Conservation (phyloP, 2,797 vertebrate species). For the Gouania willdenowi region DNA sequence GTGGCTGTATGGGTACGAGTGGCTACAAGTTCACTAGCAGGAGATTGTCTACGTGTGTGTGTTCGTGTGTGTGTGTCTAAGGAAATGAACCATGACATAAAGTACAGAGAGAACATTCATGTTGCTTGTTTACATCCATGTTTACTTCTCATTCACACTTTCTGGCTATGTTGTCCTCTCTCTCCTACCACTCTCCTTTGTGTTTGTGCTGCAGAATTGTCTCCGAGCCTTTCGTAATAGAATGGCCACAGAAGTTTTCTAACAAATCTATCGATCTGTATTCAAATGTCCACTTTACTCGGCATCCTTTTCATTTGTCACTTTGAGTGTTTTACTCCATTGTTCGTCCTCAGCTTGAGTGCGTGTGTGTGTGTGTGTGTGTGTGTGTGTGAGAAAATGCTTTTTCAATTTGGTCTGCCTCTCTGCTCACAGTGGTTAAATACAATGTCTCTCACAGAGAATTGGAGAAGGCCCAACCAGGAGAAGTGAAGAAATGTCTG, state of each 20-base stretch:
- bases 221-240: conserved; percentile 13
- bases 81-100: too few relatives aligned
- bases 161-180: not conserved
- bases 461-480: not conserved
- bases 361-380: too few relatives aligned
- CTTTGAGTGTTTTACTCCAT: conserved; percentile 5
- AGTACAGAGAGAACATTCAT: too few relatives aligned
- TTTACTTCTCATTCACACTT: not conserved
- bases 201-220: conserved; percentile 38
- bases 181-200: conserved; percentile 39
- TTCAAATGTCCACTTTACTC: not conserved
- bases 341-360: too few relatives aligned
- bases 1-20: too few relatives aligned
- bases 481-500: conserved; percentile 39
- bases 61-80: too few relatives aligned
- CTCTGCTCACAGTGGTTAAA: conserved; percentile 50
- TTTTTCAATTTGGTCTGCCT: conserved; percentile 34
- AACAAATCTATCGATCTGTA: conserved; percentile 10
- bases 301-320: conserved; percentile 16
- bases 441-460: conserved; percentile 14
- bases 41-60: too few relatives aligned
- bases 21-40: too few relatives aligned
- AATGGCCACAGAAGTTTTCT: conserved; percentile 7
- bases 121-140: too few relatives aligned
- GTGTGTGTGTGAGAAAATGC: conserved; percentile 8